phyloP scores from a whole-genome alignment of 2,888 invertebrate genomes.

The Bimastos eiseni region DNA sequence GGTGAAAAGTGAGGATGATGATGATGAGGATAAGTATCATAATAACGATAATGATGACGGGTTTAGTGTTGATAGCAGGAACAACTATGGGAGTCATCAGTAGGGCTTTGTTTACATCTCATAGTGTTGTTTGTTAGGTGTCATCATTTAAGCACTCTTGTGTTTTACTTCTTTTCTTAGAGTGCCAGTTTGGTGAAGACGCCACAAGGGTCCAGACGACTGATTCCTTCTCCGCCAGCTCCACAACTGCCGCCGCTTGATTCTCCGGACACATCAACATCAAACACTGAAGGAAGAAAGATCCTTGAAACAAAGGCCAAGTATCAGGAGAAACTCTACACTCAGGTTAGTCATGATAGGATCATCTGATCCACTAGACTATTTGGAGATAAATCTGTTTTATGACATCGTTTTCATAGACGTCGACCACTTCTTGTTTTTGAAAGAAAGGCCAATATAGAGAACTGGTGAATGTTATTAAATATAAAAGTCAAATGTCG shows the following conservation, averaged over 20 bases:
- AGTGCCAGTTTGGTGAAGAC: not conserved
- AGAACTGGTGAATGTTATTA: not conserved
- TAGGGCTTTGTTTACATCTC: not conserved
- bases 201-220: not conserved
- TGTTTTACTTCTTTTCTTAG: not conserved
- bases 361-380: not conserved
- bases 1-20: not conserved
- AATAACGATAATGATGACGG: not conserved
- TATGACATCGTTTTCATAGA: not conserved
- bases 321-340: slow-evolving; percentile 16
- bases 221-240: not conserved
- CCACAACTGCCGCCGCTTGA: not conserved
- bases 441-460: not conserved
- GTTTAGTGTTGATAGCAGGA: not conserved
- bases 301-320: not conserved
- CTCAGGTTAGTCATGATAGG: not conserved
- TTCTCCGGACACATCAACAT: not conserved
- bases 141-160: not conserved
- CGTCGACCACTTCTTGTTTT: not conserved
- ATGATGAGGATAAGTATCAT: not conserved
- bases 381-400: not conserved
- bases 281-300: too few species aligned
- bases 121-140: not conserved
- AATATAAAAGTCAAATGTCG: not conserved
- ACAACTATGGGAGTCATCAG: not conserved